Evolutionary conservation across 2,113 vertebrate species (phyloP), one percentile per base, ranked within the genome.

Genomic region (Tiliqua scincoides): DNA sequence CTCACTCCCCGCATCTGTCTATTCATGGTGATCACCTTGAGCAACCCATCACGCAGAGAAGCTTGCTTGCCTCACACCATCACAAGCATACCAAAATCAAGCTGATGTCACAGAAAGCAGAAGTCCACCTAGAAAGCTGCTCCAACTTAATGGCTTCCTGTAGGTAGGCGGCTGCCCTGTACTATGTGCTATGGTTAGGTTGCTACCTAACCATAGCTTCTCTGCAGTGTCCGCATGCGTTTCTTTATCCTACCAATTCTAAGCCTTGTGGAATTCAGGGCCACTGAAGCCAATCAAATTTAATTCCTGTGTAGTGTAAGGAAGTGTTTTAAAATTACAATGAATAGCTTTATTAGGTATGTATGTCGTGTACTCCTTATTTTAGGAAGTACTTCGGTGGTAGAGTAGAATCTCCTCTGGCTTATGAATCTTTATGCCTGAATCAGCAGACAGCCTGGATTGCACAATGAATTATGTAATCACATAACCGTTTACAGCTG

Each of bases 381-480:
- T 80, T 73, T 37, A 82, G 20, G 80, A 89, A 83, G 20, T 57
- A 10, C 1, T 86, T 43, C 2, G 2, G 1, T 48, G n/a, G 27
- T 8, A 62, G 0, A 0, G 23, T 27, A 81, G 82, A 25, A 25
- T 84, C 61, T 54, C 18, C 1, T 86, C 37, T 35, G 30, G 5
- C 40, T 68, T 88, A 68, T 23, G n/a, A 27, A 82, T 17, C 1
- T 77, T 91, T 86, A 65, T 70, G 72, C 32, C 20, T 88, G 23
- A 84, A 62, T 75, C 71, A 84, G 17, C 37, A 78, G 54, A 14
- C 40, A 89, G 15, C 48, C 73, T 54, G 83, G 63, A 1, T 23
- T 81, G 48, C 2, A 71, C 52, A 65, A 62, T 74, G 63, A 65
- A 68, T 27, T 17, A 21, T 40, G 72, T 59, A 37, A 73, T 40